Percentiles rank a stretch among this genome's conserved stretches.
These are phyloP conservation scores for Crotalus horridus DNA, from an alignment of 2,113 vertebrate genomes.

Conservation along the genomic window DNA sequence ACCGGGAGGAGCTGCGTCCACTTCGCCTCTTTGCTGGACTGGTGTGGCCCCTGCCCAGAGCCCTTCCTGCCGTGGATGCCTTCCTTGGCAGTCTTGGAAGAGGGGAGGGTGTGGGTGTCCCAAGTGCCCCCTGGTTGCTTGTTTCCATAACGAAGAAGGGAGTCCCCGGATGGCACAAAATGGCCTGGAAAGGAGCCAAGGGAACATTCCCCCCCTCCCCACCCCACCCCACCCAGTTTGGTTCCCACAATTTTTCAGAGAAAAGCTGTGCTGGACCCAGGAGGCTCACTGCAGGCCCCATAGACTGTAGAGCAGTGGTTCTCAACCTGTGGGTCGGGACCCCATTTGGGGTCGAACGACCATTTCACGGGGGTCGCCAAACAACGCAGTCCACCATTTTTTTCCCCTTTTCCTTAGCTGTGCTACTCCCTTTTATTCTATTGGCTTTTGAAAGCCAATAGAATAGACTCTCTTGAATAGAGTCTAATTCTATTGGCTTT, in stretches of 20 bases:
- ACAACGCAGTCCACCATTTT: too few relatives aligned
- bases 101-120: neutral
- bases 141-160: neutral
- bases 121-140: neutral
- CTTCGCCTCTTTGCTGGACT: neutral
- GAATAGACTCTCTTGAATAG: too few relatives aligned
- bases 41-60: too few relatives aligned
- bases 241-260: neutral
- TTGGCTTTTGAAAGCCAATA: too few relatives aligned
- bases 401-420: too few relatives aligned
- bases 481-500: too few relatives aligned
- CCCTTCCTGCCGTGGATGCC: neutral
- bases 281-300: neutral
- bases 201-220: neutral
- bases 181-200: neutral
- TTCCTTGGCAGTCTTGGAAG: neutral
- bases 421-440: too few relatives aligned
- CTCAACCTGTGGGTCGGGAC: too few relatives aligned
- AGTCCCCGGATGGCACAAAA: neutral
- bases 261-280: neutral
- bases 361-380: too few relatives aligned
- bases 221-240: neutral
- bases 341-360: too few relatives aligned
- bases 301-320: neutral
- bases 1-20: too few relatives aligned